phyloP scores from a whole-genome alignment of 2,113 vertebrate genomes.

The Chloropsis hardwickii region DNA sequence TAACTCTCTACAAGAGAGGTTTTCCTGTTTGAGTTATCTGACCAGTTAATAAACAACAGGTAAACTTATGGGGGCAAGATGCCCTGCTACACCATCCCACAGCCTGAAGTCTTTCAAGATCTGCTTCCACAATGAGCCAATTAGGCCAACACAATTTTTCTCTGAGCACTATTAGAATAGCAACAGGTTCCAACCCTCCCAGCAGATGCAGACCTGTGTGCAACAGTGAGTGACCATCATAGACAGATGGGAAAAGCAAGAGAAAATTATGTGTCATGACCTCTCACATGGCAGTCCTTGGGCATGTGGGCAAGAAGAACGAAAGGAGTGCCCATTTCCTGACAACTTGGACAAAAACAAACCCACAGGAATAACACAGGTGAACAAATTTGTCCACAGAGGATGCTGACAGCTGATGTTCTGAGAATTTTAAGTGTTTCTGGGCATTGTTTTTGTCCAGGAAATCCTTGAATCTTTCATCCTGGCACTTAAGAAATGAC shows the following conservation, averaged over 20 bases:
- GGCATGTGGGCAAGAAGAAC: not conserved
- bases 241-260: not conserved
- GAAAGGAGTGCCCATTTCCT: too few species aligned
- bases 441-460: too few species aligned
- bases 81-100: too few species aligned
- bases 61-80: too few species aligned
- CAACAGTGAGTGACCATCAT: not conserved
- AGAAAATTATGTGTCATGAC: not conserved
- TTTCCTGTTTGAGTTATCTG: too few species aligned
- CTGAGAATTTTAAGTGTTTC: not conserved
- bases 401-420: rapidly evolving
- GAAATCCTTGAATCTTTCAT: not conserved
- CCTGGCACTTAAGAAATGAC: not conserved
- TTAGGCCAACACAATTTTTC: not conserved
- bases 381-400: not conserved
- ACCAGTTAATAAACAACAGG: too few species aligned
- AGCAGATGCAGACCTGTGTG: not conserved
- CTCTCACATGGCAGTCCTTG: not conserved
- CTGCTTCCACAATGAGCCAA: not conserved
- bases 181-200: not conserved
- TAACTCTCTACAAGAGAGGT: too few species aligned
- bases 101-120: too few species aligned
- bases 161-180: not conserved
- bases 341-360: not conserved
- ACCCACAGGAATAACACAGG: not conserved